Percentiles rank a stretch among this genome's conserved stretches.
Evolutionary conservation across 2,113 vertebrate species (phyloP).

Genomic region (Sprattus sprattus): DNA sequence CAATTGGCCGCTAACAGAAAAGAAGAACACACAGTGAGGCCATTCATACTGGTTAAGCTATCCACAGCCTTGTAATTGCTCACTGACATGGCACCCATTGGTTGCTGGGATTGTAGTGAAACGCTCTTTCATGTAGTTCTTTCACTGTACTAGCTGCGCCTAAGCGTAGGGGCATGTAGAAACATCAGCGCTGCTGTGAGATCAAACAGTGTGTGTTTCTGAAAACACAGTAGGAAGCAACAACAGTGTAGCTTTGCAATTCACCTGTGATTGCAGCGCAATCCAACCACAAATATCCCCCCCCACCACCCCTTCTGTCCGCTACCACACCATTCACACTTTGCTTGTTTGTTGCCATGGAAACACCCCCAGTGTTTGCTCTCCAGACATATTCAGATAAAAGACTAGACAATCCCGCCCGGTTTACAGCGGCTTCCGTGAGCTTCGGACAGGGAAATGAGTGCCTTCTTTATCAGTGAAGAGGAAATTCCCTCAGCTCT

Average conservation of each 20-base stretch:
- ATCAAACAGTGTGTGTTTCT: neutral
- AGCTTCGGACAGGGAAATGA: slow-evolving; percentile 13
- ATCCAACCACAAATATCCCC: slow-evolving; percentile 25
- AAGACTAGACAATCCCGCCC: slow-evolving; percentile 28
- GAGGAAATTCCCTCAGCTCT: neutral
- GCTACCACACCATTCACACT: neutral
- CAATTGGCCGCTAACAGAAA: too few species aligned
- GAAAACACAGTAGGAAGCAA: neutral
- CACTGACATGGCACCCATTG: too few species aligned
- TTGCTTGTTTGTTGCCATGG: slow-evolving; percentile 40
- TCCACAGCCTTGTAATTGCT: too few species aligned
- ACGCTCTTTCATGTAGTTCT: too few species aligned
- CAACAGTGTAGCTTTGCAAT: slow-evolving; percentile 23
- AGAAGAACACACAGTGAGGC: too few species aligned
- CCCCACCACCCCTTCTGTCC: neutral
- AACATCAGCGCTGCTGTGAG: neutral
- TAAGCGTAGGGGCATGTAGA: too few species aligned
- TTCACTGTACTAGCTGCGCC: too few species aligned
- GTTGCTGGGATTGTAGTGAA: too few species aligned
- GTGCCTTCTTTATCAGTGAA: neutral
- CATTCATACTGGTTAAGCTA: too few species aligned
- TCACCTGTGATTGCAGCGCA: slow-evolving; percentile 29
- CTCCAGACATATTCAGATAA: slow-evolving; percentile 35
- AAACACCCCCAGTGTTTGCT: slow-evolving; percentile 34
- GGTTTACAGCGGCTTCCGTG: slow-evolving; percentile 29